These are phyloP conservation scores for Pocillopora damicornis DNA, from an alignment of 64 coral and sea anemone genomes.

Conservation along the genomic window DNA sequence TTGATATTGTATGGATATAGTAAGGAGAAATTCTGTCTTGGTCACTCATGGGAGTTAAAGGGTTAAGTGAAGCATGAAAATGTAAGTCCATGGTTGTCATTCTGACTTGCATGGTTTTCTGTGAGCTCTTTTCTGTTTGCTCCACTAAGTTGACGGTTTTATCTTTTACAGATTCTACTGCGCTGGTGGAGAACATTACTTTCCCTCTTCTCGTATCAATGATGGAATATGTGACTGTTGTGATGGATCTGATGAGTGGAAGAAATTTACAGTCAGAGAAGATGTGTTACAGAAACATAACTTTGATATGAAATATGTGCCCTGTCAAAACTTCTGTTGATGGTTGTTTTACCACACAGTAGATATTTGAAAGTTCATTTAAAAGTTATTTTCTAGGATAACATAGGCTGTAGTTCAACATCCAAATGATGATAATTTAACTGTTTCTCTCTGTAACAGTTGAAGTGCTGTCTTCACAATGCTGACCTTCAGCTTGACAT, in stretches of 20 bases:
- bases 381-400: background rate
- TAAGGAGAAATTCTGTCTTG: no score
- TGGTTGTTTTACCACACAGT: background rate
- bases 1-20: no score
- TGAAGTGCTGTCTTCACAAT: no score
- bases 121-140: no score
- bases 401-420: no score
- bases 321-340: conserved; percentile 48
- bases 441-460: no score
- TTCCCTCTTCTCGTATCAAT: conserved; percentile 62
- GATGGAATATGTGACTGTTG: conserved; percentile 78
- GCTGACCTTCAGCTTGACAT: no score
- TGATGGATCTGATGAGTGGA: conserved; percentile 80
- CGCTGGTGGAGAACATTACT: conserved; percentile 13
- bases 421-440: no score
- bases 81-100: no score
- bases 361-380: background rate
- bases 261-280: conserved; percentile 21
- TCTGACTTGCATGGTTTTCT: no score
- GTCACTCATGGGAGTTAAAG: no score
- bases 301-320: conserved; percentile 53
- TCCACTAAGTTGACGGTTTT: background rate
- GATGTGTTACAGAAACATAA: conserved; percentile 52
- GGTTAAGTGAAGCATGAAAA: no score
- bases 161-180: conserved; percentile 52